A percentile compares a stretch with the other conserved stretches of the same genome.
Conservation (phyloP, 2,888 invertebrate species). For the Coenonympha glycerion region DNA sequence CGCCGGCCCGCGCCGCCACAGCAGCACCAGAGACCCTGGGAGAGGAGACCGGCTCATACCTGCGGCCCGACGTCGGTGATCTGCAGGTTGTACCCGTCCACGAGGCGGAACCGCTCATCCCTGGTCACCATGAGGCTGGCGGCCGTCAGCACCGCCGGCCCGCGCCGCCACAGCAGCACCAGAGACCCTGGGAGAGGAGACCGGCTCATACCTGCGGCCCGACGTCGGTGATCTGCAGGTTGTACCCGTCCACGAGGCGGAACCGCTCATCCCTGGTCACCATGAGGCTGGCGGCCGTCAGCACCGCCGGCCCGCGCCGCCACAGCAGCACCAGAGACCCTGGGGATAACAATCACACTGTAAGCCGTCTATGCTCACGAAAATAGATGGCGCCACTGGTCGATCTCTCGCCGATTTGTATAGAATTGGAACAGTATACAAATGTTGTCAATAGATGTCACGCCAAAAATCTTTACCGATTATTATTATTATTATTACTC, state of each 20-base stretch:
- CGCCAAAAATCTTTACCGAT: too few species aligned
- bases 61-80: conserved; percentile 82
- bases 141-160: conserved; percentile 81
- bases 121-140: conserved; percentile 82
- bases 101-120: conserved; percentile 79
- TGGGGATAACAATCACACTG: conserved; percentile 81
- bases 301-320: conserved; percentile 81
- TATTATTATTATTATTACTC: too few species aligned
- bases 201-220: conserved; percentile 77
- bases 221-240: conserved; percentile 81
- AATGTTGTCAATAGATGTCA: too few species aligned
- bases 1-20: conserved; percentile 82
- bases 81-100: conserved; percentile 82
- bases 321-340: conserved; percentile 81
- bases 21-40: conserved; percentile 80
- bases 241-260: conserved; percentile 81
- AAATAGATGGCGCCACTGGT: too few species aligned
- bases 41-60: too few species aligned
- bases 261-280: conserved; percentile 81
- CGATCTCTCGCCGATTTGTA: too few species aligned
- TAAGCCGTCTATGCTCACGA: too few species aligned
- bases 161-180: conserved; percentile 81
- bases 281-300: conserved; percentile 82
- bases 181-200: conserved; percentile 82
- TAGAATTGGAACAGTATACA: too few species aligned